Evolutionary conservation across 2,797 vertebrate genomes (phyloP).

Genomic region (Moxostoma hubbsi): DNA sequence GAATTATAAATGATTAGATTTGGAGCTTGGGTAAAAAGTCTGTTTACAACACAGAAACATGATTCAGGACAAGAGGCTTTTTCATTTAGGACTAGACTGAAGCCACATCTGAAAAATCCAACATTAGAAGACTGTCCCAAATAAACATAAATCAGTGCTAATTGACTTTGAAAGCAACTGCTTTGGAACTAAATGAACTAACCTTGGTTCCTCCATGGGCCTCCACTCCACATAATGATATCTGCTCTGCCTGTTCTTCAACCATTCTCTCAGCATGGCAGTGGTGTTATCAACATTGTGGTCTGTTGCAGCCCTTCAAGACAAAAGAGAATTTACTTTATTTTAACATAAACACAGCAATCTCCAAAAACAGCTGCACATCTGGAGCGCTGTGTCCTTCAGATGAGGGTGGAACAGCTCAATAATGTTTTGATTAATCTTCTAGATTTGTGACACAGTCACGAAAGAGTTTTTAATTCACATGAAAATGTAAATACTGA

Average conservation of each 20-base stretch:
- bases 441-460: background rate
- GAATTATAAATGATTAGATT: too few species aligned
- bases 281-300: slow-evolving; percentile 95
- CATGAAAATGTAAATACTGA: slow-evolving; percentile 23
- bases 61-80: background rate
- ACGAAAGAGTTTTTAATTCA: background rate
- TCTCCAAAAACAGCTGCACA: background rate
- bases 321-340: background rate
- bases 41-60: background rate
- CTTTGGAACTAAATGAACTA: slow-evolving; percentile 60
- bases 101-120: too few species aligned
- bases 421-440: slow-evolving; percentile 13
- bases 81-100: background rate
- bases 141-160: background rate
- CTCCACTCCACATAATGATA: slow-evolving; percentile 97
- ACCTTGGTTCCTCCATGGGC: slow-evolving; percentile 91
- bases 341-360: slow-evolving; percentile 7
- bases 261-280: slow-evolving; percentile 89
- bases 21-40: background rate
- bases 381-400: background rate
- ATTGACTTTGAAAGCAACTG: background rate
- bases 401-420: background rate
- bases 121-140: too few species aligned
- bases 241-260: slow-evolving; percentile 83
- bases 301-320: slow-evolving; percentile 89